Base-by-base conservation (phyloP, 2,797 vertebrate species). In the Lithobates pipiens region DNA sequence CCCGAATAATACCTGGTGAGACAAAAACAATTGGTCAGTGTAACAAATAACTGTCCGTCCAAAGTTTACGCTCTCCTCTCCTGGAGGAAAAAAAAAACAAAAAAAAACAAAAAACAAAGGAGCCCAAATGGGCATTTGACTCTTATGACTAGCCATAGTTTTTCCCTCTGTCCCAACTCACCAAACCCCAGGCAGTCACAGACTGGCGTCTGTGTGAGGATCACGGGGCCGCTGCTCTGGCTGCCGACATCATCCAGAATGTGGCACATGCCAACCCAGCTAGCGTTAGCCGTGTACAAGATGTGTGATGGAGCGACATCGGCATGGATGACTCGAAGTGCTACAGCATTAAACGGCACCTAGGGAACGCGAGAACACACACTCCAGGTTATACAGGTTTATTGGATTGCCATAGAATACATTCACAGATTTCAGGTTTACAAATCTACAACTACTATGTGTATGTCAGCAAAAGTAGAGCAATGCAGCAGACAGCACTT, bases 141-240 rank as follows among this genome's bases (percentile, higher is more conserved):
- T 39, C 7, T 39, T 39, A 16, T 16, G 46, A 50, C 15, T 16
- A 18, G 46, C 13, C 13, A 11, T 16, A 3, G 16, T 50, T 50
- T 18, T 18, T n/a, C n/a, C n/a, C n/a, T n/a, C 13, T 50, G 46
- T 50, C 46, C 4, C n/a, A 44, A 90, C 97, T 79, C 92, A 99
- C 98, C 98, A 0, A 99, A 95, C 72, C 98, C 98, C 42, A 99
- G 86, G 74, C 97, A 99, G 0, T 97, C 95, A 0, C 98, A 99
- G 90, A 99, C 65, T 0, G 98, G 97, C 0, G 95, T 94, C 91
- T 97, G 95, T 0, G 96, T 95, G 57, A 99, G 93, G 86, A 99
- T 80, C 9, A 99, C 93, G 0, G 98, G 97, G 7, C 97, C 96
- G 0, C 94, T 81, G 0, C 3, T 54, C 0, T 93, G 90, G 73